Evolutionary conservation across 2,113 vertebrate genomes (phyloP).

Genomic region (Mustelus asterias): DNA sequence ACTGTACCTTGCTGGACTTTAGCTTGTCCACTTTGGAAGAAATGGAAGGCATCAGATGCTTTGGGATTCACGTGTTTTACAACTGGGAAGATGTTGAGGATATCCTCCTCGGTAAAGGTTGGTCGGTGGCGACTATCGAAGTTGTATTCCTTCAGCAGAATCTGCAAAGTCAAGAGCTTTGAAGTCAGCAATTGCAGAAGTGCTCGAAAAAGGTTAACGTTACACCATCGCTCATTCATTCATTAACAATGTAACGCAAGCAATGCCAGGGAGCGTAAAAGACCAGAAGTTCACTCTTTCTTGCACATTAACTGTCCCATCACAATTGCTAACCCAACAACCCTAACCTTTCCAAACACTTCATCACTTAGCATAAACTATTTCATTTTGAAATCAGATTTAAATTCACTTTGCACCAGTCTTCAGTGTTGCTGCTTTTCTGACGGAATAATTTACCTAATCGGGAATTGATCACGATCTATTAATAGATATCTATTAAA

Average conservation of each 20-base stretch:
- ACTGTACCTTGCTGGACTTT: conserved; percentile 93
- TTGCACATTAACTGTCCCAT: not conserved
- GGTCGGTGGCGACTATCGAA: conserved; percentile 94
- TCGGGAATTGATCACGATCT: too few relatives aligned
- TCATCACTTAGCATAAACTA: not conserved
- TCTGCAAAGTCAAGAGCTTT: conserved; percentile 52
- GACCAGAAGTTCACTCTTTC: not conserved
- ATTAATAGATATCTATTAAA: not conserved
- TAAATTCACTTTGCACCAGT: not conserved
- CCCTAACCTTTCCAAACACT: not conserved
- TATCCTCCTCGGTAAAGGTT: conserved; percentile 93
- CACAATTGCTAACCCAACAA: not conserved
- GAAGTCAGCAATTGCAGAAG: not conserved
- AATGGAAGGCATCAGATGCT: conserved; percentile 96
- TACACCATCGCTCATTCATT: not conserved
- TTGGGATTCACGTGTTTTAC: conserved; percentile 97
- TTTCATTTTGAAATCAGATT: not conserved
- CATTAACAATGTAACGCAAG: not conserved
- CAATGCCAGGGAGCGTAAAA: not conserved
- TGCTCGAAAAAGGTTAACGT: not conserved
- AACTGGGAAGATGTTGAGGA: conserved; percentile 95
- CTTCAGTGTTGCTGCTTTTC: too few relatives aligned
- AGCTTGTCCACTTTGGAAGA: conserved; percentile 98
- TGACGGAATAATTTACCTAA: too few relatives aligned
- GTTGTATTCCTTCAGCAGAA: conserved; percentile 93